phyloP scores from a whole-genome alignment of 2,113 vertebrate species.

The Mesembrinibis cayennensis region DNA sequence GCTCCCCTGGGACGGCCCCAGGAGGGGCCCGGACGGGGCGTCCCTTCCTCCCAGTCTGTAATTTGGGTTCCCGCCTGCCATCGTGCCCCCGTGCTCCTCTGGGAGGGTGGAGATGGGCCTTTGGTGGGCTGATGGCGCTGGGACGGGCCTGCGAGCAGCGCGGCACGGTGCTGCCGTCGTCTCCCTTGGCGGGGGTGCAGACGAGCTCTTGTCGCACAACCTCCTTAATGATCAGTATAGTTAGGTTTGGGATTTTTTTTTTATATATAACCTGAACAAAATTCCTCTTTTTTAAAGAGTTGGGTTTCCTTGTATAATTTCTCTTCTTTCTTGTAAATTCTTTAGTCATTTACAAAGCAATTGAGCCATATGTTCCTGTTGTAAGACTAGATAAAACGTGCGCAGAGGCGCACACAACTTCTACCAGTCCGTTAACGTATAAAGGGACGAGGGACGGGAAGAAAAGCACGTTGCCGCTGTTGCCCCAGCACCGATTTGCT shows the following conservation, averaged over 20 bases:
- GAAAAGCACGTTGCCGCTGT: neutral
- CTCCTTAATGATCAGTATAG: neutral
- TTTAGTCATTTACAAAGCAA: neutral
- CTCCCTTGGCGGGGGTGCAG: neutral
- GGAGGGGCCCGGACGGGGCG: neutral
- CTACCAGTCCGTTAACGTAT: neutral
- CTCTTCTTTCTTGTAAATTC: neutral
- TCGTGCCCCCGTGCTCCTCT: no score
- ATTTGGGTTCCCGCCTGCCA: neutral
- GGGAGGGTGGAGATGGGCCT: neutral
- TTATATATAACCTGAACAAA: neutral
- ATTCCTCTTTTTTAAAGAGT: neutral
- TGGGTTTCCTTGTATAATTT: neutral
- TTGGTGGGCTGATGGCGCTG: neutral
- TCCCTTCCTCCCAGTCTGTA: neutral
- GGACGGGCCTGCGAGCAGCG: neutral
- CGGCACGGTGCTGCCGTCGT: rapidly evolving
- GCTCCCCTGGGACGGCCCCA: neutral
- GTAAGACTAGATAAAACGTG: neutral
- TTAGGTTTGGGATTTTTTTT: neutral
- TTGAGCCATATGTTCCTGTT: neutral
- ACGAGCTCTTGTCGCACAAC: neutral
- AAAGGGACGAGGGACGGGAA: neutral
- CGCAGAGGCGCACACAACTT: neutral
- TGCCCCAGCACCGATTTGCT: neutral